Conservation (phyloP, 2,113 vertebrate species). For the Antigone vipio region DNA sequence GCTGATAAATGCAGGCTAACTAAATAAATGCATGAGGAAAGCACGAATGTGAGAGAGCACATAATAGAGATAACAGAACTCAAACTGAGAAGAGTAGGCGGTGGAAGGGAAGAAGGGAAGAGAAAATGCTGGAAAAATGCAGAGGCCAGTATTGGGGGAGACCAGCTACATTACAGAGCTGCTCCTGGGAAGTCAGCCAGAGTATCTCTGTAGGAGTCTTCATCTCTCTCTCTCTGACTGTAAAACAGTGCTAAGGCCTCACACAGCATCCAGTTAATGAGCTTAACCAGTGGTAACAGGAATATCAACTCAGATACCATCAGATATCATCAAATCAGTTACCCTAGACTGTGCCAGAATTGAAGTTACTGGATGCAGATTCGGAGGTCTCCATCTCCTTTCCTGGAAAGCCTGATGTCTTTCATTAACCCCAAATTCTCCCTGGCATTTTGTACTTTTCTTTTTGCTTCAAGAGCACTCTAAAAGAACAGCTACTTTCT, state of each 20-base stretch:
- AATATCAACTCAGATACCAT: background rate
- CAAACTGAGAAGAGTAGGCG: slow-evolving; percentile 48
- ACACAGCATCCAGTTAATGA: background rate
- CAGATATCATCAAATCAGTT: background rate
- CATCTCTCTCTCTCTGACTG: background rate
- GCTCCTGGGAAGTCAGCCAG: slow-evolving; percentile 59
- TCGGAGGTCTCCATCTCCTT: background rate
- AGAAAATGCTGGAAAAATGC: slow-evolving; percentile 53
- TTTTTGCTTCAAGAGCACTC: background rate
- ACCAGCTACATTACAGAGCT: background rate
- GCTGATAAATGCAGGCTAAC: background rate
- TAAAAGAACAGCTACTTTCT: background rate
- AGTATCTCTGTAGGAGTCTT: slow-evolving; percentile 22
- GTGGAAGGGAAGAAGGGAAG: slow-evolving; percentile 11
- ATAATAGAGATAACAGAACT: slow-evolving; percentile 63
- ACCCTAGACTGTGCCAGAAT: background rate
- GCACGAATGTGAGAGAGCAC: slow-evolving; percentile 21
- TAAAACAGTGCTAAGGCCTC: background rate
- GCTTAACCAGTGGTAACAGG: background rate
- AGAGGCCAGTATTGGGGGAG: slow-evolving; percentile 66
- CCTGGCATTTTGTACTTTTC: background rate
- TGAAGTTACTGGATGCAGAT: background rate
- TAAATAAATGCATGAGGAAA: background rate
- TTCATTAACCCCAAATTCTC: background rate
- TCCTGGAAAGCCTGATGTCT: background rate